phyloP scores from a whole-genome alignment of 1,140 invertebrate genomes.

The Aricia agestis region DNA sequence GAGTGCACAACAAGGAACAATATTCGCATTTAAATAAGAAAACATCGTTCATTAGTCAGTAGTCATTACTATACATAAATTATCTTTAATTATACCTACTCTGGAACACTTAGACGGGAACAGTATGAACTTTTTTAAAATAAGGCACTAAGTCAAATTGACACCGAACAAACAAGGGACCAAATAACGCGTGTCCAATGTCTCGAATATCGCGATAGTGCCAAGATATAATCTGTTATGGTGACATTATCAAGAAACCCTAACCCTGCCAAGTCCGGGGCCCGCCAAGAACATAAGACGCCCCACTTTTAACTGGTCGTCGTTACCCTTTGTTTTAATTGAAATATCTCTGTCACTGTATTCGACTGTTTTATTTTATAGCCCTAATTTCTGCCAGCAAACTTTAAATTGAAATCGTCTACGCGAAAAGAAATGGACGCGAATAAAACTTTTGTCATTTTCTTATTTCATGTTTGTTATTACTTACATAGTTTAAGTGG shows the following conservation, averaged over 20 bases:
- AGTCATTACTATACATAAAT: no score
- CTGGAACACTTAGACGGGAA: no score
- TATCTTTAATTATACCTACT: no score
- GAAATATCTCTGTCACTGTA: conserved; percentile 30
- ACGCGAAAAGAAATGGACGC: neutral
- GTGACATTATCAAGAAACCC: conserved; percentile 59
- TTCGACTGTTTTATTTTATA: conserved; percentile 15
- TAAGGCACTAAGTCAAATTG: neutral
- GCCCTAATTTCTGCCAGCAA: conserved; percentile 12
- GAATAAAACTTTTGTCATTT: conserved; percentile 3
- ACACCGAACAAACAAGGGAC: conserved; percentile 23
- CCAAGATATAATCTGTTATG: conserved; percentile 72
- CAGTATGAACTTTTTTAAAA: neutral
- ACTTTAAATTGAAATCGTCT: conserved; percentile 12
- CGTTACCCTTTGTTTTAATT: conserved; percentile 36
- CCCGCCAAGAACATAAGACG: conserved; percentile 53
- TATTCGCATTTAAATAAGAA: no score
- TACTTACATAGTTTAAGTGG: neutral
- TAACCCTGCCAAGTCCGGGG: conserved; percentile 53
- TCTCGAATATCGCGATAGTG: conserved; percentile 46
- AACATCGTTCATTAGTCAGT: no score
- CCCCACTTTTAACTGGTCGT: conserved; percentile 41
- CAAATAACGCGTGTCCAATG: conserved; percentile 48
- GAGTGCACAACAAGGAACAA: no score
- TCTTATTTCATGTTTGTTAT: neutral